Percentiles rank a stretch among this genome's conserved stretches.
Evolutionary conservation across 2,797 vertebrate genomes (phyloP).

Genomic region (Phoxinus dragarum): DNA sequence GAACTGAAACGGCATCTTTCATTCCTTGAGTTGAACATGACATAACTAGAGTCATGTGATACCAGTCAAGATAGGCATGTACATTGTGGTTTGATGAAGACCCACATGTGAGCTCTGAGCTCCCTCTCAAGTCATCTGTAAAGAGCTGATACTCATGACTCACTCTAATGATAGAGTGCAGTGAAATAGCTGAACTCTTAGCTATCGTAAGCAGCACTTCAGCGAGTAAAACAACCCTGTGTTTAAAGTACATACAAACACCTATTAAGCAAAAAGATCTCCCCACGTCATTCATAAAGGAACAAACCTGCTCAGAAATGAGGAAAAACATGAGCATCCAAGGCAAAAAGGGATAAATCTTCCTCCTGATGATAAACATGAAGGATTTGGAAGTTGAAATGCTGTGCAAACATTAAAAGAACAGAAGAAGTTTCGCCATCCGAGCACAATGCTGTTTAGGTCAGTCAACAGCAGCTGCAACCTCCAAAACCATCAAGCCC

Average conservation of each 20-base stretch:
- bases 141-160: slow-evolving; percentile 24
- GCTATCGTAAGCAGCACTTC: slow-evolving; percentile 46
- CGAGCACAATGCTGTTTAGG: not conserved
- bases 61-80: slow-evolving; percentile 12
- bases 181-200: slow-evolving; percentile 49
- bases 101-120: slow-evolving; percentile 32
- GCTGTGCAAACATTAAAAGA: not conserved
- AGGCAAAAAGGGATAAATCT: slow-evolving; percentile 6
- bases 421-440: not conserved
- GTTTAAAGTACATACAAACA: slow-evolving; percentile 46
- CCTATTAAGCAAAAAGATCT: slow-evolving; percentile 34
- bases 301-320: slow-evolving; percentile 10
- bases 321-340: not conserved
- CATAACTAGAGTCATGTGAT: slow-evolving; percentile 36
- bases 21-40: slow-evolving; percentile 32
- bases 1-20: slow-evolving; percentile 37
- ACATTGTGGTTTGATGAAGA: slow-evolving; percentile 19
- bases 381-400: not conserved
- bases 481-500: slow-evolving; percentile 19
- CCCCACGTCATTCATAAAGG: slow-evolving; percentile 13
- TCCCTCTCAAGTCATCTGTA: slow-evolving; percentile 38
- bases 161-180: slow-evolving; percentile 52
- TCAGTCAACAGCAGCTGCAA: slow-evolving; percentile 36
- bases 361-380: not conserved
- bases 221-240: slow-evolving; percentile 43